Percentiles rank a stretch among this genome's conserved stretches.
Conservation (phyloP, 37 sponge, comb jelly and placozoan genomes). For the Hormiphora californensis region DNA sequence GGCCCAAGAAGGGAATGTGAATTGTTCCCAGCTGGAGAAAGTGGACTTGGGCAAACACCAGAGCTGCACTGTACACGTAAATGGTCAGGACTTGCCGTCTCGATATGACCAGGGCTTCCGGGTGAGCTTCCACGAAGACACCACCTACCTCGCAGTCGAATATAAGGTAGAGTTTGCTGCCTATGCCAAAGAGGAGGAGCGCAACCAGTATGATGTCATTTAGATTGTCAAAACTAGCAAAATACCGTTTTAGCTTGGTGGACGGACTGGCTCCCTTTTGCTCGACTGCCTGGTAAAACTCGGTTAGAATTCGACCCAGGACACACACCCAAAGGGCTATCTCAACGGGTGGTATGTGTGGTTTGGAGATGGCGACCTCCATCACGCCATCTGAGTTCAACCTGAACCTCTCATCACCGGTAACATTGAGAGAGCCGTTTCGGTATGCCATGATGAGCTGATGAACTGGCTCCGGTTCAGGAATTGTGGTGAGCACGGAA, state of each 20-base stretch:
- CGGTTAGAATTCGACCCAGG: not conserved
- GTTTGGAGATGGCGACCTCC: not conserved
- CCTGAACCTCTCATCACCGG: not conserved
- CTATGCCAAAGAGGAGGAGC: not conserved
- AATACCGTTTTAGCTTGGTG: not conserved
- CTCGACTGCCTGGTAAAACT: not conserved
- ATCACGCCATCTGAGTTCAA: not conserved
- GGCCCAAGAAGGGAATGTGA: not conserved
- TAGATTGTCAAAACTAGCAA: not conserved
- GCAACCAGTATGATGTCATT: not conserved
- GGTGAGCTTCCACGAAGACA: constrained; percentile 16
- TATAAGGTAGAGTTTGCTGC: not conserved
- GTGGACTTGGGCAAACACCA: not conserved
- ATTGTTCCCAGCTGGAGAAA: not conserved
- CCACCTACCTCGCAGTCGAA: not conserved
- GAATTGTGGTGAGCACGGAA: not conserved
- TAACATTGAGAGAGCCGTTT: not conserved
- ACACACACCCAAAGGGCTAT: not conserved
- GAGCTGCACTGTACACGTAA: not conserved
- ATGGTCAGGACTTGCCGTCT: not conserved
- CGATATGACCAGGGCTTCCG: not conserved
- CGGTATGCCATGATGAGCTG: not conserved
- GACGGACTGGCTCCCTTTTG: not conserved
- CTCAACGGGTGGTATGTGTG: not conserved
- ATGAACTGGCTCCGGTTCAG: not conserved